Conservation (phyloP, 2,888 invertebrate species). For the Synanthedon tipuliformis region DNA sequence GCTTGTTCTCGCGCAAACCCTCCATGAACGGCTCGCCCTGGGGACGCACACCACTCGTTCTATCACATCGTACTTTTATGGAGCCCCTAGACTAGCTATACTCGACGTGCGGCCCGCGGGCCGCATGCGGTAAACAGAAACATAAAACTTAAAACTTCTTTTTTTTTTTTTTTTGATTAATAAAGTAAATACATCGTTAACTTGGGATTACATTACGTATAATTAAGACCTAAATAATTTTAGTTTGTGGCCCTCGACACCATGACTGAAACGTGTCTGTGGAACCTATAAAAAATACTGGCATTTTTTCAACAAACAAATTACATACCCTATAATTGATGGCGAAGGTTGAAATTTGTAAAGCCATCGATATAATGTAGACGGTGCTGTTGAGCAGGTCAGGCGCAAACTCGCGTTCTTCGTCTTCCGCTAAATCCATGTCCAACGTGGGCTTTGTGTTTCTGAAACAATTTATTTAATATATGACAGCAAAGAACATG, state of each 20-base stretch:
- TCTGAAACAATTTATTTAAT: slow-evolving; percentile 34
- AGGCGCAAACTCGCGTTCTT: slow-evolving; percentile 89
- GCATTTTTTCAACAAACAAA: neutral
- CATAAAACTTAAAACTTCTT: too few species aligned
- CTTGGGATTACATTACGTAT: too few species aligned
- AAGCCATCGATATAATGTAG: slow-evolving; percentile 96
- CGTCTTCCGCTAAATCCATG: slow-evolving; percentile 75
- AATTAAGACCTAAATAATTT: too few species aligned
- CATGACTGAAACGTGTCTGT: too few species aligned
- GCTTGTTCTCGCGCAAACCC: slow-evolving; percentile 90
- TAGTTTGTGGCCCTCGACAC: too few species aligned
- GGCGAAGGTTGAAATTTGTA: slow-evolving; percentile 98
- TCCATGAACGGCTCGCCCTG: slow-evolving; percentile 99
- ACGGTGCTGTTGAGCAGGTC: slow-evolving; percentile 97
- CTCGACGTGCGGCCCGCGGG: too few species aligned
- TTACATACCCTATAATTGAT: slow-evolving; percentile 93
- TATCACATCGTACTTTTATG: neutral
- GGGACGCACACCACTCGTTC: slow-evolving; percentile 12
- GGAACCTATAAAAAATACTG: too few species aligned
- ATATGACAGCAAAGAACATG: neutral
- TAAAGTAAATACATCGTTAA: too few species aligned
- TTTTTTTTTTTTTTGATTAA: too few species aligned
- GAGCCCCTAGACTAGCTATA: too few species aligned
- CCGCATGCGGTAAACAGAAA: too few species aligned
- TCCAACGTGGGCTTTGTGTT: slow-evolving; percentile 70